Evolutionary conservation across 2,888 invertebrate genomes (phyloP), one percentile per base, ranked within the genome.

Genomic region (Spodoptera picta): DNA sequence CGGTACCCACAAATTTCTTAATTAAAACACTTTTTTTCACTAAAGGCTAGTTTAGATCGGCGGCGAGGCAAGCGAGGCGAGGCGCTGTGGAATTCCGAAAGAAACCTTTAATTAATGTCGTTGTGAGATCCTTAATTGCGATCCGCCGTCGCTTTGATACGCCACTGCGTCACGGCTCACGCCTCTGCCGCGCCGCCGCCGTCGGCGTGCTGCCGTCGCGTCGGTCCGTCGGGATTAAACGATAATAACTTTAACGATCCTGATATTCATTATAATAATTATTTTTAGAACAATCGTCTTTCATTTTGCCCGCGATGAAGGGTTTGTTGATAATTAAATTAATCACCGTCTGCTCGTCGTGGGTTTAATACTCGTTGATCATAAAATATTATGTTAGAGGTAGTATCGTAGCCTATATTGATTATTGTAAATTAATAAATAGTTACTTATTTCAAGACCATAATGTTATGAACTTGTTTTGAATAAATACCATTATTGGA

Each of bases 71-170:
- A 42, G 74, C 69, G 73, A 72, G 73, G 72, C 81, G 80, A 81
- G 79, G 71, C 69, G 63, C 63, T 73, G 69, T 67, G 73, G 68
- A 75, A 79, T 81, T 77, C 79, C 83, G 81, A 86, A 90, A 89
- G 88, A 87, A 87, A 85, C 80, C 85, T 87, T 87, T 92, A 91
- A 92, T 92, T 92, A 93, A 92, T 89, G 90, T 92, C 89, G 91
- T 92, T 91, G 90, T 88, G 84, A 85, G 85, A 82, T 83, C 83
- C 86, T 87, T 92, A 92, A 92, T 92, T 93, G 91, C 92, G 81
- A 88, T 84, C 83, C 87, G 83, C 71, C 82, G 85, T 84, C 83
- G 84, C 91, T 91, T 90, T 90, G 87, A 87, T 76, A 81, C 81
- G 83, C 73, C 56, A 74, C 75, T 69, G 69, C 78, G 71, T 59